These are phyloP conservation scores for Cryptophagus acutangulus DNA, from an alignment of 2,888 invertebrate species.

Conservation along the genomic window DNA sequence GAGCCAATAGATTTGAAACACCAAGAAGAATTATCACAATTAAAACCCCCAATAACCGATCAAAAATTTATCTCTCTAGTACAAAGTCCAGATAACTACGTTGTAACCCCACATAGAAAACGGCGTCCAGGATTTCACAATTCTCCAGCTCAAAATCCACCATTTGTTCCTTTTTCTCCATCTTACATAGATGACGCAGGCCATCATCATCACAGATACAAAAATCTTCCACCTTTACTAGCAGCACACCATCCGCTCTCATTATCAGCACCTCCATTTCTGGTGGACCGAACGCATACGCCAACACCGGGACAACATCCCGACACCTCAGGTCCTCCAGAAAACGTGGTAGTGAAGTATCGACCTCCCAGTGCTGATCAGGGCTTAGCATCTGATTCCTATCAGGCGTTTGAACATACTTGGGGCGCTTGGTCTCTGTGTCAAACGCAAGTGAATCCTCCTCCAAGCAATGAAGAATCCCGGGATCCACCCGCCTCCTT, in stretches of 20 bases:
- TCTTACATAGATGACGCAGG: conserved; percentile 69
- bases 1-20: conserved; percentile 69
- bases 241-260: conserved; percentile 65
- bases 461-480: conserved; percentile 35
- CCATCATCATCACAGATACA: conserved; percentile 58
- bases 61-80: conserved; percentile 65
- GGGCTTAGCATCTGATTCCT: conserved; percentile 51
- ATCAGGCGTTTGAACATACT: conserved; percentile 49
- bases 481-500: conserved; percentile 38
- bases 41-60: conserved; percentile 59
- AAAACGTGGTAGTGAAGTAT: conserved; percentile 56
- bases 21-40: conserved; percentile 62
- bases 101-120: conserved; percentile 82
- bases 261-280: conserved; percentile 69
- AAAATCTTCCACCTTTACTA: conserved; percentile 52
- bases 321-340: conserved; percentile 47
- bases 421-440: conserved; percentile 65
- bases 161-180: conserved; percentile 77
- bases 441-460: conserved; percentile 59
- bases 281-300: conserved; percentile 59
- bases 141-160: conserved; percentile 81
- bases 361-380: conserved; percentile 67
- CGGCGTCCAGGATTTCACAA: conserved; percentile 83
- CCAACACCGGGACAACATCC: conserved; percentile 52
- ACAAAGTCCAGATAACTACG: conserved; percentile 73